These are phyloP conservation scores for Uromys caudimaculatus DNA, from an alignment of 2,797 vertebrate species.

Conservation along the genomic window DNA sequence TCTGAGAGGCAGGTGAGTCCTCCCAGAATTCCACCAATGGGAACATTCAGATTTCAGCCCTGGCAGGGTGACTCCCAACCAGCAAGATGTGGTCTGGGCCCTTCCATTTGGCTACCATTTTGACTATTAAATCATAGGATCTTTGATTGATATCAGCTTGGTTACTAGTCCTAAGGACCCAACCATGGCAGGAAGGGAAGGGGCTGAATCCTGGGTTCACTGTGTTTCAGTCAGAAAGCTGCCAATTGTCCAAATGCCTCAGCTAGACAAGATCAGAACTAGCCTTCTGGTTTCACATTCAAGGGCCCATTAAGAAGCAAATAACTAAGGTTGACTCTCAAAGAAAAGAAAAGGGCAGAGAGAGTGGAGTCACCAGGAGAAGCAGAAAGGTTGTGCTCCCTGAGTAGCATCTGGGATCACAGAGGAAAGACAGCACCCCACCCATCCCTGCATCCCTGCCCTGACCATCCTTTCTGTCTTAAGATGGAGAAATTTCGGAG, in stretches of 20 bases:
- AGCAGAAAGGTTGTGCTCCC: neutral
- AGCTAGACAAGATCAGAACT: neutral
- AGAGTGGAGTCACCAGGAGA: neutral
- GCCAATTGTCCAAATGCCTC: neutral
- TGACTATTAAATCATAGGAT: neutral
- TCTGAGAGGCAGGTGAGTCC: constrained; percentile 95
- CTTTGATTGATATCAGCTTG: neutral
- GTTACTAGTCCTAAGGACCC: neutral
- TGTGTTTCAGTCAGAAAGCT: neutral
- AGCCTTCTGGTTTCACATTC: neutral
- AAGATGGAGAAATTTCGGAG: constrained; percentile 96
- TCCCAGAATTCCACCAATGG: neutral
- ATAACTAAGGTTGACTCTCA: neutral
- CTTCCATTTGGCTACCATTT: neutral
- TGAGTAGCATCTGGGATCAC: neutral
- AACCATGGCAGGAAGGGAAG: neutral
- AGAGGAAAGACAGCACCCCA: neutral
- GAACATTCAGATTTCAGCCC: neutral
- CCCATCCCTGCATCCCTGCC: neutral
- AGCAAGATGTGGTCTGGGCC: neutral
- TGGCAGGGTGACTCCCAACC: neutral
- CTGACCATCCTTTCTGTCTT: constrained; percentile 61
- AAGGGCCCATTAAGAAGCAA: neutral
- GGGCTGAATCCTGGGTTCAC: neutral
- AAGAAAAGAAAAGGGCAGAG: neutral